Base-by-base conservation (phyloP, 1,140 invertebrate species). In the Meloidogyne hapla region DNA sequence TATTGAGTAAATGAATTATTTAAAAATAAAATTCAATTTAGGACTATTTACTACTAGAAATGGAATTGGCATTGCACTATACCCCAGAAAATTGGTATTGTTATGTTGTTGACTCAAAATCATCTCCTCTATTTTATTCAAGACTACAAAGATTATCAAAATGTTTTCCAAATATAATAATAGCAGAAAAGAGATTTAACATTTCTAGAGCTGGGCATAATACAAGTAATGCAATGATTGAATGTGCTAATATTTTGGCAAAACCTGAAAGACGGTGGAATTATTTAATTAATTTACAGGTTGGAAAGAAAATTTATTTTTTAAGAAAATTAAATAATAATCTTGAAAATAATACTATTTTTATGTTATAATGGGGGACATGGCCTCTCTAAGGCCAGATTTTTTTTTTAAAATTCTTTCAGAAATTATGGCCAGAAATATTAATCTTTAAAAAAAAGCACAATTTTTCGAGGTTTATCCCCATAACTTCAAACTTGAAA, bases 41-140 rank as follows among this genome's bases (percentile, higher is more conserved):
- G 79, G 79, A 80, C 33, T 80, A 82, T 33, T 45, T 78, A 9
- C 79, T 81, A 25, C 38, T 80, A n/a, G 79, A 80, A 72, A 70
- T 74, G 33, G 79, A 81, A 45, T 48, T 80, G 62, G 70, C 78
- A 15, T 45, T 67, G 45, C 78, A 38, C 26, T 80, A 80, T 62
- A 42, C 75, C n/a, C 80, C 71, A 10, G 63, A 80, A 23, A 80
- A 80, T 69, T 82, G 45, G 28, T 80, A 81, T 61, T 80, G 79
- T 74, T 80, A 69, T 74, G 45, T 73, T 23, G n/a, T 80, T 45
- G 79, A 80, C 69, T 25, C 45, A 28, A 81, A 80, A 48, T 40
- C 79, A 13, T 40, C 78, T 45, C 13, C 25, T 48, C 18, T 62
- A 18, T 80, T 80, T 40, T 65, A 80, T 40, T 38, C n/a, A 38